A percentile compares a stretch with the other conserved stretches of the same genome.
Conservation (phyloP, 2,797 vertebrate species). For the Danio aesculapii region DNA sequence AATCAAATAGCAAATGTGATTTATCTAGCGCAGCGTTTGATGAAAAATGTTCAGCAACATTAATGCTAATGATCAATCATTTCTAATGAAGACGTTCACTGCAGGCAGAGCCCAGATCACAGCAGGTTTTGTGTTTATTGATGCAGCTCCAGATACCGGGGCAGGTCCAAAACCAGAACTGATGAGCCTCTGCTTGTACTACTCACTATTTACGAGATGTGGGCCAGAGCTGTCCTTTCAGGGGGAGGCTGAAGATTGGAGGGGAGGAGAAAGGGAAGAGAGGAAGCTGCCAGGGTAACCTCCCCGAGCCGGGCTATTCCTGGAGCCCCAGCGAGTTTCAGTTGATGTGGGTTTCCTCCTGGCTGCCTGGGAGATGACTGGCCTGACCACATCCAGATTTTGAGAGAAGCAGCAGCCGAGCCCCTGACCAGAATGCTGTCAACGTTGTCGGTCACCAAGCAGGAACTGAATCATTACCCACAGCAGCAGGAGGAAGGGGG, state of each 20-base stretch:
- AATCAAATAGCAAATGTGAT: slow-evolving; percentile 49
- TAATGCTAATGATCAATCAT: slow-evolving; percentile 51
- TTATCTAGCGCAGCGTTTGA: slow-evolving; percentile 37
- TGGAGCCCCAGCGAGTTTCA: slow-evolving; percentile 86
- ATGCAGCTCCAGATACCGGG: slow-evolving; percentile 48
- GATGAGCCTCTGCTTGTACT: slow-evolving; percentile 53
- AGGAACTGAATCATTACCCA: slow-evolving; percentile 95
- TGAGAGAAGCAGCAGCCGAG: slow-evolving; percentile 79
- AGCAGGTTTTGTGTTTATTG: slow-evolving; percentile 55
- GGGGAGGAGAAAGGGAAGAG: slow-evolving; percentile 55
- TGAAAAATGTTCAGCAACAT: slow-evolving; percentile 51
- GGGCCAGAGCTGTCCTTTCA: slow-evolving; percentile 43
- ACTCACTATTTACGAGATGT: slow-evolving; percentile 60
- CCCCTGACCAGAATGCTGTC: slow-evolving; percentile 85
- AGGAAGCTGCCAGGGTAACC: slow-evolving; percentile 74
- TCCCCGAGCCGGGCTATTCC: slow-evolving; percentile 77
- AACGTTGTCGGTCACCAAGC: slow-evolving; percentile 70
- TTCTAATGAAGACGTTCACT: slow-evolving; percentile 46
- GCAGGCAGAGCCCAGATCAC: slow-evolving; percentile 42
- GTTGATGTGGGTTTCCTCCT: slow-evolving; percentile 99
- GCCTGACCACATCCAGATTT: slow-evolving; percentile 94
- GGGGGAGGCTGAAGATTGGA: slow-evolving; percentile 42
- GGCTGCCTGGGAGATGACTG: slow-evolving; percentile 97
- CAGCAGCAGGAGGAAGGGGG: slow-evolving; percentile 67
- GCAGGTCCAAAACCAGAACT: slow-evolving; percentile 56